Conservation (phyloP, 1,140 invertebrate species). For the Brachionus plicatilis region DNA sequence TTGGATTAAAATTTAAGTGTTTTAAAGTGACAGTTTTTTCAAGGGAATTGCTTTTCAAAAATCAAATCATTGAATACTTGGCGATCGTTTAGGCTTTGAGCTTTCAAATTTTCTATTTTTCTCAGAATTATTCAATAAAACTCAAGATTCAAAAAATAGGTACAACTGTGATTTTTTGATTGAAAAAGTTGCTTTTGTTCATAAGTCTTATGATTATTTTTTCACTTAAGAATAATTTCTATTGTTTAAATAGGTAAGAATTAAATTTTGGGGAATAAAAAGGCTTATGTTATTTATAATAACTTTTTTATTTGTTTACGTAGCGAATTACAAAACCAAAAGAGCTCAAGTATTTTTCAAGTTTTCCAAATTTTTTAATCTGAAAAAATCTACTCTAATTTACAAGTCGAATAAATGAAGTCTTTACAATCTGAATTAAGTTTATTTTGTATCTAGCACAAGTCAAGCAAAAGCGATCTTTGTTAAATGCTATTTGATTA, state of each 20-base stretch:
- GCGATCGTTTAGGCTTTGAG: background rate
- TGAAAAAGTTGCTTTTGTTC: background rate
- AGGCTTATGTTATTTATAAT: background rate
- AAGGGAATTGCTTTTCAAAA: background rate
- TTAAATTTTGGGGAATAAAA: background rate
- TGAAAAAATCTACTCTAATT: background rate
- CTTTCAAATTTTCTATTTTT: background rate
- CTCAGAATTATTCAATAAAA: background rate
- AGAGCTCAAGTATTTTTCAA: background rate
- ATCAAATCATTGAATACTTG: background rate
- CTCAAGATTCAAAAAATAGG: background rate
- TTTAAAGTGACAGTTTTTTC: background rate
- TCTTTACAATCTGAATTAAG: background rate
- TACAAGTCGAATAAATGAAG: background rate
- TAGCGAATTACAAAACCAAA: background rate
- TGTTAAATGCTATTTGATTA: background rate
- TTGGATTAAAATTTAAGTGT: background rate
- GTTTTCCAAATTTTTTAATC: background rate
- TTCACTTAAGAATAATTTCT: background rate
- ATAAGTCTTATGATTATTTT: background rate
- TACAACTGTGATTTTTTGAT: background rate
- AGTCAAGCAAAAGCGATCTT: background rate
- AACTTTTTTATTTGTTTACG: background rate
- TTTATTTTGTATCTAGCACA: background rate
- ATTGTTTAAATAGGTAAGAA: background rate